Conservation (phyloP, 2,113 vertebrate species). For the Macaca nemestrina region DNA sequence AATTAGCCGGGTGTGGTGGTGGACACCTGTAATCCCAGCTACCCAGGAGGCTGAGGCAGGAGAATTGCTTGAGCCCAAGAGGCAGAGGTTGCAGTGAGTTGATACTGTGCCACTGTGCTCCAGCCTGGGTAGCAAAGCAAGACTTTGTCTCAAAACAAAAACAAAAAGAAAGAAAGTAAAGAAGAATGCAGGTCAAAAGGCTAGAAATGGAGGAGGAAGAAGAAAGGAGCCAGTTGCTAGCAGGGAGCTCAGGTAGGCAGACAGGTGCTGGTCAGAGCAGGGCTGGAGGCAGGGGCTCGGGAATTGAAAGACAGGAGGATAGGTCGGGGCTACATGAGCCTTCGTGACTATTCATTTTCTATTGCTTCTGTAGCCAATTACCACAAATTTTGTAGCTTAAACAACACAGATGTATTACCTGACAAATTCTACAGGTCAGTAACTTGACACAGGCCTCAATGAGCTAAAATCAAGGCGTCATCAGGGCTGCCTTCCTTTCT, state of each 20-base stretch:
- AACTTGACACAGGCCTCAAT: not conserved
- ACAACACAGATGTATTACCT: not conserved
- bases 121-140: no score
- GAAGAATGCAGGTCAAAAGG: not conserved
- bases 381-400: not conserved
- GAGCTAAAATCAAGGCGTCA: not conserved
- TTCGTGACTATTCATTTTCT: not conserved
- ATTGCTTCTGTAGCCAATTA: not conserved
- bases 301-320: accelerated
- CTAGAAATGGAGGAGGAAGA: not conserved
- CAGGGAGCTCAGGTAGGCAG: not conserved
- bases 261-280: not conserved
- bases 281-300: not conserved
- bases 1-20: no score
- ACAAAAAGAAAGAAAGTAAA: no score
- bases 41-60: no score
- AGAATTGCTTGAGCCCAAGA: no score
- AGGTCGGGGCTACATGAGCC: no score
- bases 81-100: no score
- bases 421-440: not conserved
- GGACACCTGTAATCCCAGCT: no score
- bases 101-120: no score
- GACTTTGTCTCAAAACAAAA: no score
- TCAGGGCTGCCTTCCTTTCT: not conserved
- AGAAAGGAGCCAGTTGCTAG: not conserved